Evolutionary conservation across 1,140 invertebrate species (phyloP), one percentile per base, ranked within the genome.

Genomic region (Aphis gossypii): DNA sequence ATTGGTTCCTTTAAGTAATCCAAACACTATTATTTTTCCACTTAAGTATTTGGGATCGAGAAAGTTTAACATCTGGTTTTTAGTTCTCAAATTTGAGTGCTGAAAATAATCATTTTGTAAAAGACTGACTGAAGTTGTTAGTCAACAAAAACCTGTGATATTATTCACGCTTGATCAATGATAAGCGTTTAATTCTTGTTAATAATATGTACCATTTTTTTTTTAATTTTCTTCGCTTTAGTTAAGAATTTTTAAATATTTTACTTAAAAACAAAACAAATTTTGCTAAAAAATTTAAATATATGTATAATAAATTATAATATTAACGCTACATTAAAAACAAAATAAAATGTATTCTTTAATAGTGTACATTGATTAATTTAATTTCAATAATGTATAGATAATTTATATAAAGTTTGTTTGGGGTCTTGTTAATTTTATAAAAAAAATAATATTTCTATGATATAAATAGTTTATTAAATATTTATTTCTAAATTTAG

Each of bases 91-190:
- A 51, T 51, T 38, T 25, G 68, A 83, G n/a, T 38, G n/a, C 90
- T 92, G 18, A 91, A 76, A 20, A 68, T 82, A 92, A 56, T 93
- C 7, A 5, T 93, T 92, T 83, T 84, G 38, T 84, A 93, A 86
- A 51, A 92, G 23, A 92, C 20, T 84, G 92, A 93, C 92, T 93
- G 82, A 86, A 56, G 48, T 41, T 93, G 46, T 51, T 93, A 93
- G 92, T 93, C 92, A 93, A 93, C 82, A 83, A 93, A 56, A 54
- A 83, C 92, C 92, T 93, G 92, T 93, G 92, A 93, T 93, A 93
- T 35, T 93, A 60, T 93, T 93, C 82, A 93, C 48, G 92, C 76
- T 84, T 93, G 48, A 83, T 84, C 25, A 46, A 84, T 54, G 46
- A 86, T 51, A 51, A 93, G 68, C 48, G 92, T 83, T 84, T 93